Percentiles rank a stretch among this genome's conserved stretches.
phyloP scores from a whole-genome alignment of 1,140 invertebrate species.

The Trissolcus basalis region DNA sequence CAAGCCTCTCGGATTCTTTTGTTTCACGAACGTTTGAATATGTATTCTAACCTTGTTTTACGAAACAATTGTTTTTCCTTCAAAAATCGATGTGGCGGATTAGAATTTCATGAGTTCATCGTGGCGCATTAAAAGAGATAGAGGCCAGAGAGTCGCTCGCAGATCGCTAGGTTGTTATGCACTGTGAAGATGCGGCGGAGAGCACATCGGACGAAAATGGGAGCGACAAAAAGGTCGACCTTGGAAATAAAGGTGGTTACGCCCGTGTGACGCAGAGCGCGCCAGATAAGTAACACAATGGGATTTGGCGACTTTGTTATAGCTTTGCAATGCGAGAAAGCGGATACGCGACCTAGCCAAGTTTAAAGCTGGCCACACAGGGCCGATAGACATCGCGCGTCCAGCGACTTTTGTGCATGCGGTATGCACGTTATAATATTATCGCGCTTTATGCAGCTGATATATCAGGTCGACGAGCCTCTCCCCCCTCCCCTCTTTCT shows the following conservation, averaged over 20 bases:
- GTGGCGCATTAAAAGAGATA: slow-evolving; percentile 1
- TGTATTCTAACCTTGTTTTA: too few relatives aligned
- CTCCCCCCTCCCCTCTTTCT: neutral
- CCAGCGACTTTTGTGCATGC: slow-evolving; percentile 45
- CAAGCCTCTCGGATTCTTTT: too few relatives aligned
- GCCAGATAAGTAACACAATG: slow-evolving; percentile 40
- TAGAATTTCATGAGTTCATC: slow-evolving; percentile 12
- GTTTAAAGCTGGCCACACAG: slow-evolving; percentile 40
- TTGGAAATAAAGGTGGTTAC: slow-evolving; percentile 34
- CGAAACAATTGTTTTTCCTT: neutral
- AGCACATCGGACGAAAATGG: neutral
- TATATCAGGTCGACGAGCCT: slow-evolving; percentile 48
- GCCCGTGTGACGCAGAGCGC: slow-evolving; percentile 16
- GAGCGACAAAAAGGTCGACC: slow-evolving; percentile 15
- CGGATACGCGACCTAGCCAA: slow-evolving; percentile 25
- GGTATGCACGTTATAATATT: slow-evolving; percentile 53
- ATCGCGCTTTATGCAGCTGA: slow-evolving; percentile 50
- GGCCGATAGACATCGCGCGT: slow-evolving; percentile 43
- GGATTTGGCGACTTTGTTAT: slow-evolving; percentile 48
- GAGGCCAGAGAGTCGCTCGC: neutral
- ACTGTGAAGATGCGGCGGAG: neutral
- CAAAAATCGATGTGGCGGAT: neutral
- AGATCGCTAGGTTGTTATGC: neutral
- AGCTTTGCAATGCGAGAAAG: slow-evolving; percentile 19
- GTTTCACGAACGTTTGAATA: too few relatives aligned